Conservation (phyloP, 1,140 invertebrate species). For the Globodera rostochiensis region DNA sequence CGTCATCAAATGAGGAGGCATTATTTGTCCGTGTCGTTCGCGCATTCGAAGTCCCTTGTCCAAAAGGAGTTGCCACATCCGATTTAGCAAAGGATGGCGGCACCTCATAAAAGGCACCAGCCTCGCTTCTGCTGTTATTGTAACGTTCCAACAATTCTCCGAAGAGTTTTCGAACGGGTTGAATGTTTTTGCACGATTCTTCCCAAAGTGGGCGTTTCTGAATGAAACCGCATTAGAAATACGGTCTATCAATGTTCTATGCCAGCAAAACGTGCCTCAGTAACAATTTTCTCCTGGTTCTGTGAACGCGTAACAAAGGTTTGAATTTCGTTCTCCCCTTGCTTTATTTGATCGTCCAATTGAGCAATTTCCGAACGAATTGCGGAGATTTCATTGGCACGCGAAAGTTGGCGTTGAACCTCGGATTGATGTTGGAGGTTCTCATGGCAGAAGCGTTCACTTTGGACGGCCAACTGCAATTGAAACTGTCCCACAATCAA, state of each 20-base stretch:
- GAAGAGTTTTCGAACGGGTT: slow-evolving; percentile 26
- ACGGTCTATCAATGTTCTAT: neutral
- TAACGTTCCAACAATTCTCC: slow-evolving; percentile 23
- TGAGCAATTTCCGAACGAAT: slow-evolving; percentile 35
- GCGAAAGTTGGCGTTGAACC: slow-evolving; percentile 41
- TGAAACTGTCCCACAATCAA: slow-evolving; percentile 1
- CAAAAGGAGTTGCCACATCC: neutral
- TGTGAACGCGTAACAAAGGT: slow-evolving; percentile 23
- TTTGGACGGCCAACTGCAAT: slow-evolving; percentile 50
- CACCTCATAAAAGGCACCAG: slow-evolving; percentile 19
- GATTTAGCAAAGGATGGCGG: neutral
- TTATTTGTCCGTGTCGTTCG: neutral
- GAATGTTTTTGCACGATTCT: slow-evolving; percentile 21
- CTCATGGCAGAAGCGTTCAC: slow-evolving; percentile 52
- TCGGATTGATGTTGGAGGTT: slow-evolving; percentile 53
- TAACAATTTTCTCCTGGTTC: slow-evolving; percentile 52
- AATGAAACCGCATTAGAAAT: neutral
- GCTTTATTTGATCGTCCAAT: slow-evolving; percentile 32
- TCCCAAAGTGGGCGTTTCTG: slow-evolving; percentile 44
- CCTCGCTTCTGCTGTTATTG: slow-evolving; percentile 21
- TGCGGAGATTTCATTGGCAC: slow-evolving; percentile 49
- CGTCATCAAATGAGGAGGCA: slow-evolving; percentile 31
- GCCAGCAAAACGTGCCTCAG: slow-evolving; percentile 35
- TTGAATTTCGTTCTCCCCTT: slow-evolving; percentile 35
- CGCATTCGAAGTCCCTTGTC: neutral